Base-by-base conservation (phyloP, 1,140 invertebrate genomes). In the Drosophila pandora region DNA sequence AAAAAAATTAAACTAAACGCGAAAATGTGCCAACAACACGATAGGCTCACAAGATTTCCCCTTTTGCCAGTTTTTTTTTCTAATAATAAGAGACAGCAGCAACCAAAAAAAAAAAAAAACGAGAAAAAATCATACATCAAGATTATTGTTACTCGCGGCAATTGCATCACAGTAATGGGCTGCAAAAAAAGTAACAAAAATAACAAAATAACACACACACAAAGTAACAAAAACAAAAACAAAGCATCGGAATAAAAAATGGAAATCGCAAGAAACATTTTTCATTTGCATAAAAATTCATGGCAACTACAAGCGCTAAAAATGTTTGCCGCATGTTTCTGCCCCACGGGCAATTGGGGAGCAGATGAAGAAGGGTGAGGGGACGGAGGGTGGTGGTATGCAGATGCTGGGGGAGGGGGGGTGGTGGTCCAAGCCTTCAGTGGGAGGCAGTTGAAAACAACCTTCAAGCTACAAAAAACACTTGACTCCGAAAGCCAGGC, bases 221-320 rank as follows among this genome's bases (percentile, higher is more conserved):
- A 28, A 28, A 73, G 52, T 52, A 37, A 39, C 37, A 43, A 6
- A 43, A 2, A 12, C 4, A 61, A 65, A 58, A 61, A 68, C 58
- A 60, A 70, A 69, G 65, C 67, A 60, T 57, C 59, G 43, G 41
- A 54, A 28, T 28, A 71, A 78, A 59, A 82, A 85, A 82, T 82
- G 78, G 75, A 83, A 87, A 87, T 87, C 82, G 83, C 78, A 79
- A 87, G 79, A 88, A 89, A 88, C 84, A 88, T 88, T 88, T 88
- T 88, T 88, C 83, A 88, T 88, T 88, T 88, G 83, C 83, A 88
- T 88, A 88, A 88, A 88, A 88, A 88, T 88, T 65, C 83, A 83
- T 79, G 68, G 83, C 83, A 88, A 88, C 76, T 76, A 88, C 84
- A 83, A 88, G 83, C 76, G 79, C 76, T 88, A 89, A 88, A 89